Conservation (phyloP, 2,888 invertebrate genomes). For the Netelia fuscicornis region DNA sequence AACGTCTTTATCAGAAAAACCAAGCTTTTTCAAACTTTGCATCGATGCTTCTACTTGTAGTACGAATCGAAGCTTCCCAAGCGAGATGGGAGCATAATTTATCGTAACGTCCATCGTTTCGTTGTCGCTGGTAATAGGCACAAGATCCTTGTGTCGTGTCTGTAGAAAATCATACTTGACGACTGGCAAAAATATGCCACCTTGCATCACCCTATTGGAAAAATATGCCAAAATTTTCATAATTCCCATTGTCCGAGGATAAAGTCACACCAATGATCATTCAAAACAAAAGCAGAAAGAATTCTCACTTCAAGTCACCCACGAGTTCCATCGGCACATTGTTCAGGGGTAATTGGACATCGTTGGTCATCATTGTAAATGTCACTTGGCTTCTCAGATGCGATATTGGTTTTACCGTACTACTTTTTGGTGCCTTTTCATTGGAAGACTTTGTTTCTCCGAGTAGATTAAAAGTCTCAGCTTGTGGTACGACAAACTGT, state of each 20-base stretch:
- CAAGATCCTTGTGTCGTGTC: slow-evolving; percentile 91
- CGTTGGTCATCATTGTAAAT: slow-evolving; percentile 92
- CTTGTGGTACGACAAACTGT: slow-evolving; percentile 90
- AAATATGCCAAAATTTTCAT: slow-evolving; percentile 31
- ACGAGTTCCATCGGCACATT: slow-evolving; percentile 90
- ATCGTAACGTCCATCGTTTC: slow-evolving; percentile 89
- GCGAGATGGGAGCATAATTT: slow-evolving; percentile 90
- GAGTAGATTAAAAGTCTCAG: slow-evolving; percentile 90
- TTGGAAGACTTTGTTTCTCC: slow-evolving; percentile 83
- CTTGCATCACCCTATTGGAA: slow-evolving; percentile 69
- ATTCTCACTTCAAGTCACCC: slow-evolving; percentile 86
- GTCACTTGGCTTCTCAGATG: slow-evolving; percentile 91
- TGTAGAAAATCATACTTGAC: slow-evolving; percentile 93
- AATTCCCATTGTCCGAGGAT: background rate
- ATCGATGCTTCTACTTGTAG: slow-evolving; percentile 92
- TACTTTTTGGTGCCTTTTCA: slow-evolving; percentile 51
- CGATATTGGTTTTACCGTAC: slow-evolving; percentile 87
- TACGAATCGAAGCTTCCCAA: slow-evolving; percentile 92
- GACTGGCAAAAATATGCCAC: slow-evolving; percentile 91
- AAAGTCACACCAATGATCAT: background rate
- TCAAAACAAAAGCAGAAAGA: slow-evolving; percentile 35
- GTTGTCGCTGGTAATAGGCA: slow-evolving; percentile 88
- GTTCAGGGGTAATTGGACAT: slow-evolving; percentile 88
- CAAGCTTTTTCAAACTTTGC: slow-evolving; percentile 89
- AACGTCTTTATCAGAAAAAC: slow-evolving; percentile 96